These are phyloP conservation scores for Catocala nupta DNA, from an alignment of 2,888 invertebrate genomes.

Conservation along the genomic window DNA sequence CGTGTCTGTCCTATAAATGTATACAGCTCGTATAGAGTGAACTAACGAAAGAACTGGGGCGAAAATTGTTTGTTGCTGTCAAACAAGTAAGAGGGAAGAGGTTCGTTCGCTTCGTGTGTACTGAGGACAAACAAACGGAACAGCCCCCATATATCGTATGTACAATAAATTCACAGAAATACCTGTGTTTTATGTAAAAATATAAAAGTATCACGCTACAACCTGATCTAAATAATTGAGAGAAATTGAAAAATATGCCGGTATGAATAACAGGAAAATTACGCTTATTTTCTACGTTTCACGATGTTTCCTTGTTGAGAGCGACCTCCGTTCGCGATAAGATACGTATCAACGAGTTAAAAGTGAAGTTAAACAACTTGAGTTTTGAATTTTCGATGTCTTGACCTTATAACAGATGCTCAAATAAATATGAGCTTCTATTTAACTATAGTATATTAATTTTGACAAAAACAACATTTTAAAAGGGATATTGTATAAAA, in stretches of 20 bases:
- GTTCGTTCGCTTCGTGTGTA: constrained; percentile 23
- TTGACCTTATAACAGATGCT: background rate
- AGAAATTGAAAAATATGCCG: background rate
- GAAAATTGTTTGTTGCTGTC: constrained; percentile 39
- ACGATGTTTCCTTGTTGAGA: background rate
- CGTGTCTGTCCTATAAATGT: background rate
- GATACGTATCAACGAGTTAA: background rate
- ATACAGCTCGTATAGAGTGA: constrained; percentile 1
- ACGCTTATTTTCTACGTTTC: constrained; percentile 4
- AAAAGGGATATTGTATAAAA: background rate
- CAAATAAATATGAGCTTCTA: too few species aligned
- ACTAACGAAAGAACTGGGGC: constrained; percentile 29
- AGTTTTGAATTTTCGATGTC: background rate
- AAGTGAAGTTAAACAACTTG: background rate
- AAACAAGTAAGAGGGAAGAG: constrained; percentile 29
- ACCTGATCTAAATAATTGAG: constrained; percentile 1
- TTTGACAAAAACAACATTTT: background rate
- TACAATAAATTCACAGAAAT: constrained; percentile 19
- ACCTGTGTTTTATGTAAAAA: constrained; percentile 17
- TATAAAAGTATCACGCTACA: background rate
- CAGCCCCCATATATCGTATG: constrained; percentile 27
- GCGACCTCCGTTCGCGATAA: background rate
- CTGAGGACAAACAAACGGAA: constrained; percentile 38
- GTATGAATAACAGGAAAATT: background rate
- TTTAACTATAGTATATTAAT: background rate